phyloP scores from a whole-genome alignment of 2,113 vertebrate genomes.

The Podarcis cretensis region DNA sequence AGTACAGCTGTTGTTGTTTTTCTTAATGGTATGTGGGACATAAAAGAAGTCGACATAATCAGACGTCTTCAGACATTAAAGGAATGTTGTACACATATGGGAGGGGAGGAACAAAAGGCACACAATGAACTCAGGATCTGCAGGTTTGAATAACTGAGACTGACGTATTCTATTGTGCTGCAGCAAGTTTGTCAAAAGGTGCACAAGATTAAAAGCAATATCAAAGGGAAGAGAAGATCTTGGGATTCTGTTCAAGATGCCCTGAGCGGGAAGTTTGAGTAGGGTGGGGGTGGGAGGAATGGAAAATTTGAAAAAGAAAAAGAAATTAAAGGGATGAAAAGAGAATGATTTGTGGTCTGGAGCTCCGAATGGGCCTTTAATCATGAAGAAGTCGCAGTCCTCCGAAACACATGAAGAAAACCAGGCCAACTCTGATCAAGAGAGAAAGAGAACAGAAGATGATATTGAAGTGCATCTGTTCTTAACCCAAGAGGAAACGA shows the following conservation, averaged over 20 bases:
- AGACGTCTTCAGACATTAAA: neutral
- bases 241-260: neutral
- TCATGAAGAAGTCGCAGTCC: neutral
- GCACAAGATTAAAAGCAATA: constrained; percentile 1
- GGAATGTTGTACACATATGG: neutral
- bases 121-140: neutral
- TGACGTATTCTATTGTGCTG: neutral
- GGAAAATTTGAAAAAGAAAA: neutral
- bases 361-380: neutral
- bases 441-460: neutral
- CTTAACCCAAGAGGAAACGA: constrained; percentile 13
- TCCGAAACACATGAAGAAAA: constrained; percentile 20
- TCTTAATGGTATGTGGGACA: neutral
- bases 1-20: neutral
- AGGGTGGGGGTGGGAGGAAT: neutral
- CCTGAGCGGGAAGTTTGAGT: neutral
- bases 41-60: neutral
- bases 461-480: neutral
- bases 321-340: neutral
- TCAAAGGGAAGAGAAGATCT: neutral
- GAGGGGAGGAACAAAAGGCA: neutral
- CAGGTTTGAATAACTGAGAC: neutral
- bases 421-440: constrained; percentile 5
- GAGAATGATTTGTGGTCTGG: constrained; percentile 11
- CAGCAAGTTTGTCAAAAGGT: neutral